Percentiles rank a stretch among this genome's conserved stretches.
Conservation (phyloP, 2,888 invertebrate species). For the Apocheima hispidaria region DNA sequence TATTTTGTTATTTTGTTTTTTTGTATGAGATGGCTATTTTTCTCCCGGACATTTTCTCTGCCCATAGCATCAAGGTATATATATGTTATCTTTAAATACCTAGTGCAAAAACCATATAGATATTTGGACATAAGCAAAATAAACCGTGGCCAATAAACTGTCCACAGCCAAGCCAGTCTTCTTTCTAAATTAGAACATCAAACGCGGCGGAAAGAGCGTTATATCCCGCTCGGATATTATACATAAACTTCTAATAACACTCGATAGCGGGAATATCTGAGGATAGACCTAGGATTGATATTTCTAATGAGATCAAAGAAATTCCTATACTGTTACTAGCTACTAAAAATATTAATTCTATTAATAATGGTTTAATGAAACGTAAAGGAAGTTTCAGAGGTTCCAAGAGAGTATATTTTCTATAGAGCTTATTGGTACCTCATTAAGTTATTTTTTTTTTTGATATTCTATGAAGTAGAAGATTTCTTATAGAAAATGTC, state of each 20-base stretch:
- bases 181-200: background rate
- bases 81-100: no score
- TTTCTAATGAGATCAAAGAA: background rate
- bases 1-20: no score
- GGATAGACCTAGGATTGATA: conserved; percentile 1
- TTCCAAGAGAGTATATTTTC: no score
- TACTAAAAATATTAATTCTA: background rate
- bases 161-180: background rate
- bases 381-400: background rate
- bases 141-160: background rate
- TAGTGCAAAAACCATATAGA: no score
- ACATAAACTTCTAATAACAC: conserved; percentile 4
- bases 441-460: no score
- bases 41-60: no score
- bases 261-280: background rate
- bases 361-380: background rate
- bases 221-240: background rate
- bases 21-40: no score
- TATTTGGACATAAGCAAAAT: background rate
- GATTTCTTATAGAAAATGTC: no score
- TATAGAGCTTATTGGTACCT: no score
- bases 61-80: no score
- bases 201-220: background rate
- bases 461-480: no score
- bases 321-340: background rate